A percentile compares a stretch with the other conserved stretches of the same genome.
Evolutionary conservation across 64 coral and sea anemone species (phyloP).

Genomic region (Trachythela sp.): DNA sequence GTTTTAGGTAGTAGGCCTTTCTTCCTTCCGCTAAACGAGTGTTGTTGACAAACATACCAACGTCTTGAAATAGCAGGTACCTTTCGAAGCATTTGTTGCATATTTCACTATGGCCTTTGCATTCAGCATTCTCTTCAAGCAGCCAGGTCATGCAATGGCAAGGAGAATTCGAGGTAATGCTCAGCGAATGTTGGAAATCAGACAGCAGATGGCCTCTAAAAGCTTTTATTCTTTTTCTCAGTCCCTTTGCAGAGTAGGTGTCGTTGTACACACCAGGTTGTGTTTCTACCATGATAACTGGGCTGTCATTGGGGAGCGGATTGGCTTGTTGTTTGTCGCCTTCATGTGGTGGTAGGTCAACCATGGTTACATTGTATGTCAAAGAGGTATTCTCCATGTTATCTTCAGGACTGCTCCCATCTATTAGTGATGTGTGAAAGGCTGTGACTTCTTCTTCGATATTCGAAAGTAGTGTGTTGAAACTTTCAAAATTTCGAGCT

Average conservation of each 20-base stretch:
- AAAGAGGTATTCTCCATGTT: too few relatives aligned
- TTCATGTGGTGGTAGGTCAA: too few relatives aligned
- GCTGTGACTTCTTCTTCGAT: neutral
- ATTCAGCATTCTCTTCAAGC: constrained; percentile 3
- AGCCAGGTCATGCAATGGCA: constrained; percentile 52
- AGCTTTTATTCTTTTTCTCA: constrained; percentile 8
- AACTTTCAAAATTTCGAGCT: constrained; percentile 37
- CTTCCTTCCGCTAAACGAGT: neutral
- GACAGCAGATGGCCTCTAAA: constrained; percentile 40
- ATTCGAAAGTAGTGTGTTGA: neutral
- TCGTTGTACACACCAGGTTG: constrained; percentile 9
- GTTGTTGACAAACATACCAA: neutral
- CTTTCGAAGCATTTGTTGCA: constrained; percentile 26
- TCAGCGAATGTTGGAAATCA: constrained; percentile 30
- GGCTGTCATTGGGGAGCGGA: neutral
- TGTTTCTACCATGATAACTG: neutral
- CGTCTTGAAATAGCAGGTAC: constrained; percentile 32
- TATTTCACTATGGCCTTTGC: constrained; percentile 24
- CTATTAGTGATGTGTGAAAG: neutral
- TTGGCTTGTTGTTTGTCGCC: too few relatives aligned
- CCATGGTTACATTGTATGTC: too few relatives aligned
- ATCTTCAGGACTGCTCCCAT: too few relatives aligned
- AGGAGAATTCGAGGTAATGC: constrained; percentile 25
- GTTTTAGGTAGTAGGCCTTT: neutral
- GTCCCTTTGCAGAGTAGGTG: neutral